Base-by-base conservation (phyloP, 37 sponge, comb jelly and placozoan genomes). In the Amphimedon queenslandica region DNA sequence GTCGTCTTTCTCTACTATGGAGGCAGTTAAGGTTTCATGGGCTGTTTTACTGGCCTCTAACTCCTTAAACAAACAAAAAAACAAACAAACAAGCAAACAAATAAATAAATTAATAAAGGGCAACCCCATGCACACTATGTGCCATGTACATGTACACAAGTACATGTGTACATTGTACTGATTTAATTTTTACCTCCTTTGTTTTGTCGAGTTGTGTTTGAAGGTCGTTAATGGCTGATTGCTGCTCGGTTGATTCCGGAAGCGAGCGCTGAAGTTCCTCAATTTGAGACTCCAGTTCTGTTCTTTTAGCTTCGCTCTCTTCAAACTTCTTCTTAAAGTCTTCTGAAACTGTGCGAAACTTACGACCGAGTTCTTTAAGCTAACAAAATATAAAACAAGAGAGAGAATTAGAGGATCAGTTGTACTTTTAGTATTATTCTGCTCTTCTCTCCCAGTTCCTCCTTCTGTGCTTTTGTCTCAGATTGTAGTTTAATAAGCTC, bases 341-440 rank as follows among this genome's bases (percentile, higher is more conserved):
- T 0, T 82, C 75, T 38, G 29, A 65, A 31, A 58, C 53, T 32
- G 61, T 61, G 0, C 89, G 68, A 56, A 58, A 82, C 63, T 82
- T 83, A 16, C 77, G 71, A 1, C 89, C 89, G 29, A 88, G 42
- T 1, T 88, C 84, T 1, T 75, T 72, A 32, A 88, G 53, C 79
- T 82, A 57, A 13, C 2, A 42, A 40, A 34, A 27, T 24, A 1
- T 8, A 34, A 55, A 30, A 40, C 4, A 27, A 4, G 21, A 13
- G 60, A 4, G 21, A 53, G 23, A 51, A 27, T 70, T 65, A 20
- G 28, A 24, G 13, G 39, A 24, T 38, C 2, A 37, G 1, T 20
- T 23, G 41, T 30, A 84, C 84, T 78, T 72, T 84, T 21, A 18
- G 36, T 41, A 84, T 77, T 5, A 84, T 69, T 18, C 27, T 51